Evolutionary conservation across 2,888 invertebrate species (phyloP).

Genomic region (Bugula neritina): DNA sequence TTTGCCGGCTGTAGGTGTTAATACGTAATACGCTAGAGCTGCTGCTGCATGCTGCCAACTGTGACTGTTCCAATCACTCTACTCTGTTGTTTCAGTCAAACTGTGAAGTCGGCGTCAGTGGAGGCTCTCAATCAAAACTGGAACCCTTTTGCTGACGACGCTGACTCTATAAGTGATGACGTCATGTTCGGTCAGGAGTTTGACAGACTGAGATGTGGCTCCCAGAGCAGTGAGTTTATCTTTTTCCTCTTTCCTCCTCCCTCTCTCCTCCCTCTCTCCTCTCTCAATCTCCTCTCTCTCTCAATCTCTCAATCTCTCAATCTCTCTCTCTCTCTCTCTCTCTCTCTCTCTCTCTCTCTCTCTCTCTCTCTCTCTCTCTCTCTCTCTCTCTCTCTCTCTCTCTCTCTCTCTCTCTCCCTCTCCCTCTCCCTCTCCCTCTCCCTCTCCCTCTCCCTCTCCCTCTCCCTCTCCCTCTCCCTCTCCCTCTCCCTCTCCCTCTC

Average conservation of each 20-base stretch:
- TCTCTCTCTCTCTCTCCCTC: background rate
- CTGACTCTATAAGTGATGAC: conserved; percentile 71
- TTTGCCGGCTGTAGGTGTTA: too few species aligned
- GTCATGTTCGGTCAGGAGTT: conserved; percentile 77
- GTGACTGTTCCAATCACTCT: background rate
- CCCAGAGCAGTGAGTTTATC: conserved; percentile 70
- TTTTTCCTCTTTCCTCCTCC: too few species aligned
- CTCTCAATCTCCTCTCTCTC: too few species aligned
- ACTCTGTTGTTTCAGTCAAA: too few species aligned
- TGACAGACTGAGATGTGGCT: conserved; percentile 71
- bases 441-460: conserved; percentile 22
- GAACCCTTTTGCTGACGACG: conserved; percentile 76
- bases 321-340: conserved; percentile 25
- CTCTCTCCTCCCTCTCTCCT: too few species aligned
- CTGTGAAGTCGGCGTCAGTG: background rate
- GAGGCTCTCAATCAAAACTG: conserved; percentile 56
- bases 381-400: conserved; percentile 17
- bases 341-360: conserved; percentile 3
- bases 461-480: conserved; percentile 19
- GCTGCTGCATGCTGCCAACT: too few species aligned
- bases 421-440: conserved; percentile 18
- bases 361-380: background rate
- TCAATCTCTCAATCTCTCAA: background rate
- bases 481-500: conserved; percentile 23
- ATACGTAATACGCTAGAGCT: too few species aligned